phyloP scores from a whole-genome alignment of 1,140 invertebrate species.

The Octopus bimaculoides region DNA sequence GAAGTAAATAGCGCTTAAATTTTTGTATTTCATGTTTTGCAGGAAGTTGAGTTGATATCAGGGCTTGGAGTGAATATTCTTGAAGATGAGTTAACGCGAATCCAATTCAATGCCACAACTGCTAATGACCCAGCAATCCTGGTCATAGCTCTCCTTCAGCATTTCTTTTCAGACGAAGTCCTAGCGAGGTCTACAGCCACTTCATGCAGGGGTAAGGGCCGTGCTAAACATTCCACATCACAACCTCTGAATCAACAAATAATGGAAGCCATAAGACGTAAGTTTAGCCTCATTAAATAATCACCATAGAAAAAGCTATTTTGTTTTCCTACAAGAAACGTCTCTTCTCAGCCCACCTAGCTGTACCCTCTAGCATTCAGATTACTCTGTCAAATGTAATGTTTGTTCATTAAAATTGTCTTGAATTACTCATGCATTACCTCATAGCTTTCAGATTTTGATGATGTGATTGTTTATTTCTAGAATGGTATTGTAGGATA shows the following conservation, averaged over 20 bases:
- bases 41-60: neutral
- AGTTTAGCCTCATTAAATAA: neutral
- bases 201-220: neutral
- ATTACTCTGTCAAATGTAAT: too few relatives aligned
- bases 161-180: slow-evolving; percentile 9
- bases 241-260: slow-evolving; percentile 2
- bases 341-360: too few relatives aligned
- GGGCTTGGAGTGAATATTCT: neutral
- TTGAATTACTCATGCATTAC: too few relatives aligned
- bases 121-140: slow-evolving; percentile 1
- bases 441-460: too few relatives aligned
- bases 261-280: neutral
- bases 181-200: neutral
- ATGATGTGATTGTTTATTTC: too few relatives aligned
- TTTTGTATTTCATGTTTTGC: neutral
- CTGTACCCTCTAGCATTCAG: too few relatives aligned
- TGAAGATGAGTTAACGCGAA: neutral
- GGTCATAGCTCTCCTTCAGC: neutral
- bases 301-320: too few relatives aligned
- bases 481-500: too few relatives aligned
- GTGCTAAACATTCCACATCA: slow-evolving; percentile 1
- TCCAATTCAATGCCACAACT: neutral
- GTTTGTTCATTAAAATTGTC: too few relatives aligned
- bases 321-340: too few relatives aligned
- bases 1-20: neutral